Evolutionary conservation across 2,797 vertebrate species (phyloP), one percentile per base, ranked within the genome.

Genomic region (Myiothlypis coronata): DNA sequence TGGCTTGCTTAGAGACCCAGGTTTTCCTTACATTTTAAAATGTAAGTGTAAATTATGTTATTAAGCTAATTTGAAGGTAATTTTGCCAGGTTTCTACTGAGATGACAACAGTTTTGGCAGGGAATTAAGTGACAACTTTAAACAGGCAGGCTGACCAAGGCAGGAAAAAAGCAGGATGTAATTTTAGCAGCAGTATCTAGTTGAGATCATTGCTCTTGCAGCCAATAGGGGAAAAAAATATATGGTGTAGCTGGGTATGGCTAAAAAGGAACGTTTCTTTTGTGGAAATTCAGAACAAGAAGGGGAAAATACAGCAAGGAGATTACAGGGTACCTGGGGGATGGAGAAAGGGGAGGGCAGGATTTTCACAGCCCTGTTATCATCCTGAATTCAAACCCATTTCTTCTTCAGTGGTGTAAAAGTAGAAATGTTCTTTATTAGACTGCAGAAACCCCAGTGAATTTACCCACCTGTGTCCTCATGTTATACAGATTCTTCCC

Each of bases 151-250:
- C 74, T 88, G 91, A 86, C 94, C 94, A 88, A 93, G 87, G 80
- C 89, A 88, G 83, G 77, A 88, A 87, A 87, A 87, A 95, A 94
- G 67, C 70, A 60, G 52, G 57, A 56, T 88, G 37, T 91, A 88
- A 96, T 96, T 95, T 95, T 93, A 97, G 91, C 83, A 94, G 83
- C 76, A 84, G 83, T 82, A 64, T 88, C 89, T 96, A 72, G 74
- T 86, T 92, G 82, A 96, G 80, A 92, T 93, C 59, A 81, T 86
- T 81, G 72, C 65, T 95, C 68, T 88, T 92, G 92, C 79, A 94
- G 55, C 76, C 65, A 92, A 79, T 35, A 81, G 67, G 69, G 52
- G 32, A 1, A 28, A 79, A 79, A 91, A 90, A 57, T 12, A 52
- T 2, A 44, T 22, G 30, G 11, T 82, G 44, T 69, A 47, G 39